Base-by-base conservation (phyloP, 2,113 vertebrate species). In the Cheilinus undulatus region DNA sequence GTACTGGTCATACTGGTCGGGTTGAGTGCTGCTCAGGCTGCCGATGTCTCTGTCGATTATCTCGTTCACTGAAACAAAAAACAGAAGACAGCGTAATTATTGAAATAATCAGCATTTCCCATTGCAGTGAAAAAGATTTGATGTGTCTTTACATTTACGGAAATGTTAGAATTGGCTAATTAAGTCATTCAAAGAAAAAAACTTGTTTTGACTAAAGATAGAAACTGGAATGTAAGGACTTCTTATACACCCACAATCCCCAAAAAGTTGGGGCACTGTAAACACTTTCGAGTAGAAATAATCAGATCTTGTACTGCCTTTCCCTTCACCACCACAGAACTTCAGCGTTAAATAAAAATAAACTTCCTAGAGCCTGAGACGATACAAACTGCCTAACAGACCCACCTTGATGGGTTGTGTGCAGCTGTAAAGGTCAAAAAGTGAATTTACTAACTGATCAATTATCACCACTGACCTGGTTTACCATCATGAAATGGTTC, bases 21-120 rank as follows among this genome's bases (percentile, higher is more conserved):
- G 49, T 32, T 76, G 67, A 14, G 23, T 3, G 63, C 77, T 3
- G 40, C 70, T 70, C 67, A 81, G 68, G 11, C 80, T 52, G 38
- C 86, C 19, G 23, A 91, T 86, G 83, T 94, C 93, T 76, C 92
- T 76, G 65, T 88, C 87, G 27, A 94, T 94, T 48, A 94, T 91
- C 80, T 94, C 93, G 2, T 91, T 93, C 74, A 94, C 93, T 94
- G 82, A 40, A 82, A 81, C 26, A 30, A 0, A 73, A 24, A 65
- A 7, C n/a, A n/a, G n/a, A n/a, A n/a, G n/a, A n/a, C n/a, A n/a
- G n/a, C n/a, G n/a, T n/a, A n/a, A n/a, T n/a, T n/a, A n/a, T n/a
- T n/a, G n/a, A n/a, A n/a, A n/a, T n/a, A n/a, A n/a, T n/a, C n/a
- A n/a, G n/a, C n/a, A n/a, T n/a, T n/a, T n/a, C n/a, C n/a, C n/a